Evolutionary conservation across 64 coral and sea anemone genomes (phyloP).

Genomic region (Platygyra sinensis): DNA sequence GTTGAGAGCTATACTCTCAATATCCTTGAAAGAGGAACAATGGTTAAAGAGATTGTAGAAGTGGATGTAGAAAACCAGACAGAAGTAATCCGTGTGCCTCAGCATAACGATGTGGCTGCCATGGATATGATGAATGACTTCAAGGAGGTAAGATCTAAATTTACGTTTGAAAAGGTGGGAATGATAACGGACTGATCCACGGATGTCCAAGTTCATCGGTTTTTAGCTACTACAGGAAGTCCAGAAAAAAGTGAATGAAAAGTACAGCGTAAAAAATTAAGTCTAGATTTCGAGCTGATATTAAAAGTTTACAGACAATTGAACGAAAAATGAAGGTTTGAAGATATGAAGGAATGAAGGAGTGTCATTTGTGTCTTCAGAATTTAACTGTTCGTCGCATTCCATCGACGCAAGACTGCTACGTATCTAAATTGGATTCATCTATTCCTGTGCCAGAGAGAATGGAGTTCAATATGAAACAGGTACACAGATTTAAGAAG

Average conservation of each 20-base stretch:
- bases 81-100: constrained; percentile 12
- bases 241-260: no score
- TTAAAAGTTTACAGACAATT: no score
- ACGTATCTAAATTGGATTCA: constrained; percentile 2
- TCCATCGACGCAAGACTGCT: neutral
- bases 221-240: no score
- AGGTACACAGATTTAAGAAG: neutral
- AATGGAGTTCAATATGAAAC: neutral
- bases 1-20: neutral
- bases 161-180: neutral
- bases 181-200: neutral
- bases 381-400: neutral
- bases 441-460: neutral
- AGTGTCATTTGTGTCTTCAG: neutral
- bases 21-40: neutral
- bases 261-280: no score
- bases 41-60: neutral
- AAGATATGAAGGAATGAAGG: no score
- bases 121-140: constrained; percentile 18
- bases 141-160: neutral
- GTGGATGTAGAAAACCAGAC: neutral
- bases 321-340: no score
- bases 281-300: no score
- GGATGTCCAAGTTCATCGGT: neutral
- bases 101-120: neutral